phyloP scores from a whole-genome alignment of 2,888 invertebrate species.

The Clivina fossor region DNA sequence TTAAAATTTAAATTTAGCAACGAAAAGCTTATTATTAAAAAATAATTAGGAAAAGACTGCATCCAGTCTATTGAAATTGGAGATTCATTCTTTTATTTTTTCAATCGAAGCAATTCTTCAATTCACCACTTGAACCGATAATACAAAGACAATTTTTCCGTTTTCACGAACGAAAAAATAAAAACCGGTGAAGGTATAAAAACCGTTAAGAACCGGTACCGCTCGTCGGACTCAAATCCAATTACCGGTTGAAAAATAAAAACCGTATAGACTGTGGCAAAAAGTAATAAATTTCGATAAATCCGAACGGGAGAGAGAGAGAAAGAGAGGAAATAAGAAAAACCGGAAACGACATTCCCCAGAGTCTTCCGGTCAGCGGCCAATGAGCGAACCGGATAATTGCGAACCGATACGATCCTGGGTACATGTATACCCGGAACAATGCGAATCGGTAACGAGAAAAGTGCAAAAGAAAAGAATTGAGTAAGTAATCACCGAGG shows the following conservation, averaged over 20 bases:
- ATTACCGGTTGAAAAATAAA: slow-evolving; percentile 31
- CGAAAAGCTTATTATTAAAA: no score
- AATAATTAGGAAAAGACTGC: neutral
- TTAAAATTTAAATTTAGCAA: no score
- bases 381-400: slow-evolving; percentile 31
- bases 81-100: no score
- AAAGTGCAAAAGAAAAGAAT: no score
- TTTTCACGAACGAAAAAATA: slow-evolving; percentile 12
- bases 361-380: slow-evolving; percentile 18
- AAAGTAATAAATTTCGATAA: slow-evolving; percentile 33
- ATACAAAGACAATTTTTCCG: slow-evolving; percentile 8
- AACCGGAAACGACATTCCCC: slow-evolving; percentile 29
- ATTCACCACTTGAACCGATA: no score
- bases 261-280: slow-evolving; percentile 33
- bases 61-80: no score
- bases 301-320: no score
- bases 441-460: no score
- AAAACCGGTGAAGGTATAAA: no score
- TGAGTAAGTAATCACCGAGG: no score
- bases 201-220: slow-evolving; percentile 22
- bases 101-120: no score
- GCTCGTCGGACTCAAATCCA: slow-evolving; percentile 30
- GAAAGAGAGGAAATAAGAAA: slow-evolving; percentile 31
- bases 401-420: slow-evolving; percentile 28
- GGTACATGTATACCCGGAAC: no score